A percentile compares a stretch with the other conserved stretches of the same genome.
These are phyloP conservation scores for Drosophila parvula DNA, from an alignment of 1,140 invertebrate species.

Conservation along the genomic window DNA sequence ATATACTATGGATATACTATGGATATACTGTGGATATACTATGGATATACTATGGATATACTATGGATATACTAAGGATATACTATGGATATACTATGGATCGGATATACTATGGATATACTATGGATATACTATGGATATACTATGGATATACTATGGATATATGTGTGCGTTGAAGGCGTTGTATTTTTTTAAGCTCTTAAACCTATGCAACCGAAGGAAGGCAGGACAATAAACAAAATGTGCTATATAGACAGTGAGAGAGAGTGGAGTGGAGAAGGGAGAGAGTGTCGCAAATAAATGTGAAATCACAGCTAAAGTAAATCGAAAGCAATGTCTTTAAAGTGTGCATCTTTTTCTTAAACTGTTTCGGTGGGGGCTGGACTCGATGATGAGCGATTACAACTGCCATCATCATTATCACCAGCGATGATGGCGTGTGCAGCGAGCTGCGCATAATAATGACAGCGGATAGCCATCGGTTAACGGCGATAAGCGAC, in stretches of 20 bases:
- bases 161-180: constrained; percentile 36
- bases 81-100: no score
- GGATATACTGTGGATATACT: constrained; percentile 20
- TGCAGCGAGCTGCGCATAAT: constrained; percentile 43
- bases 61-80: constrained; percentile 21
- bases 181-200: constrained; percentile 72
- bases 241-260: constrained; percentile 16
- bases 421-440: constrained; percentile 12
- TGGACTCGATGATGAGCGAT: constrained; percentile 14
- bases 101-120: constrained; percentile 17
- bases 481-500: constrained; percentile 45
- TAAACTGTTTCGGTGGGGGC: background rate
- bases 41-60: no score
- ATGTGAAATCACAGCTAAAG: constrained; percentile 41
- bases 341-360: background rate
- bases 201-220: constrained; percentile 53
- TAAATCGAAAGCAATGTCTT: constrained; percentile 10
- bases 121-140: constrained; percentile 9
- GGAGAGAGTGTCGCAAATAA: constrained; percentile 50
- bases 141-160: constrained; percentile 1
- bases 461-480: constrained; percentile 64
- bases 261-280: background rate
- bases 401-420: constrained; percentile 14
- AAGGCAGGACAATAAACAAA: constrained; percentile 47
- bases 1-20: constrained; percentile 11